Base-by-base conservation (phyloP, 2,797 vertebrate genomes). In the Perodicticus potto region DNA sequence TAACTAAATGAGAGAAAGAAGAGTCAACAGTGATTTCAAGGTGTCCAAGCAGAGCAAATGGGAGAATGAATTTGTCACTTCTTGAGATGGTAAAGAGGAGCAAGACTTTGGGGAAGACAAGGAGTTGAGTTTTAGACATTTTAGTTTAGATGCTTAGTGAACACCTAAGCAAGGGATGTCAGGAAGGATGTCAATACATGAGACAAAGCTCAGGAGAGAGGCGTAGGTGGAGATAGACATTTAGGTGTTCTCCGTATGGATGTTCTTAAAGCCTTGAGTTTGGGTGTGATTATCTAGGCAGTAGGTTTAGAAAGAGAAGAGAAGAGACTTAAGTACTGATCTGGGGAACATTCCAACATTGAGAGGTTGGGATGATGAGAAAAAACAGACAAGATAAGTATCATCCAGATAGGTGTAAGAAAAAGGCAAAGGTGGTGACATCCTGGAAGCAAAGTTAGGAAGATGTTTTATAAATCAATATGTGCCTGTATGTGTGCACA, bases 241-340 rank as follows among this genome's bases (percentile, higher is more conserved):
- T 43, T 83, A 17, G 37, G 32, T 83, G 27, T 78, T 53, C 53
- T 63, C 32, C 23, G 40, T 19, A 7, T 69, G 78, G 34, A 80
- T 63, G 13, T 61, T 12, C 8, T 76, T 95, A 77, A 89, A 83
- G 65, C 67, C 81, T 10, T 70, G 85, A 87, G 53, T 45, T 43
- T 72, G 59, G 32, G 9, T 63, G 9, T 88, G 17, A 85, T 55
- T 57, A 57, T 61, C 57, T 87, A 40, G 29, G n/a, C 45, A 67
- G 20, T 73, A 16, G 55, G 20, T 87, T 84, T 77, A 89, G 80
- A 57, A 85, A 94, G 74, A 86, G 69, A 53, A 86, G 63, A 91
- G 45, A 72, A 61, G 49, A 49, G 2, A 7, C 76, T 10, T 27
- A 16, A 49, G 55, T 59, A 43, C 53, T 90, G 25, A 89, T 7